Conservation (phyloP, 2,113 vertebrate species). For the Zootoca vivipara region DNA sequence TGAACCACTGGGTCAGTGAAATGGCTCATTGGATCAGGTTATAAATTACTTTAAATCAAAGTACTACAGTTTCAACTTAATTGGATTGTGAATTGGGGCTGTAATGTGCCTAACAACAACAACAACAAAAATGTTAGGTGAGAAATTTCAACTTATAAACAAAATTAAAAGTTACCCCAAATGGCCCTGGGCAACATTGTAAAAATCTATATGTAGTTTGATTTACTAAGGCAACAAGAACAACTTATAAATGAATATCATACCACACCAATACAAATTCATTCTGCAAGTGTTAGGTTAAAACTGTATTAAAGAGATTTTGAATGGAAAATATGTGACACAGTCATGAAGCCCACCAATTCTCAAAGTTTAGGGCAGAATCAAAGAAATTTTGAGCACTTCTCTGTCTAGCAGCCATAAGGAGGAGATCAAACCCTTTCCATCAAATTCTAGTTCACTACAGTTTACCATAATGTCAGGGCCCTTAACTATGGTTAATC, state of each 20-base stretch:
- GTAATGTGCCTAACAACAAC: background rate
- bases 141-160: constrained; percentile 7
- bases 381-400: background rate
- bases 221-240: constrained; percentile 15
- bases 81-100: constrained; percentile 26
- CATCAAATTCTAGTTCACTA: too few species aligned
- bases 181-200: background rate
- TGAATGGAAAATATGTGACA: background rate
- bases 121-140: background rate
- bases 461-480: too few species aligned
- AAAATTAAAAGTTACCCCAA: constrained; percentile 23
- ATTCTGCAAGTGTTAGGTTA: background rate
- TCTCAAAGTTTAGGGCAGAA: background rate
- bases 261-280: background rate
- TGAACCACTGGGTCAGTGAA: background rate
- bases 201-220: constrained; percentile 21
- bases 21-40: background rate
- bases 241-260: background rate
- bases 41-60: constrained; percentile 14
- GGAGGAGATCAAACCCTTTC: too few species aligned
- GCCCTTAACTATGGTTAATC: too few species aligned
- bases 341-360: background rate
- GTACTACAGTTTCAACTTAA: background rate
- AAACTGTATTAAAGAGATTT: background rate
- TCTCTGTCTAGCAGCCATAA: too few species aligned